Conservation (phyloP, 2,797 vertebrate species). For the Channallabes apus region DNA sequence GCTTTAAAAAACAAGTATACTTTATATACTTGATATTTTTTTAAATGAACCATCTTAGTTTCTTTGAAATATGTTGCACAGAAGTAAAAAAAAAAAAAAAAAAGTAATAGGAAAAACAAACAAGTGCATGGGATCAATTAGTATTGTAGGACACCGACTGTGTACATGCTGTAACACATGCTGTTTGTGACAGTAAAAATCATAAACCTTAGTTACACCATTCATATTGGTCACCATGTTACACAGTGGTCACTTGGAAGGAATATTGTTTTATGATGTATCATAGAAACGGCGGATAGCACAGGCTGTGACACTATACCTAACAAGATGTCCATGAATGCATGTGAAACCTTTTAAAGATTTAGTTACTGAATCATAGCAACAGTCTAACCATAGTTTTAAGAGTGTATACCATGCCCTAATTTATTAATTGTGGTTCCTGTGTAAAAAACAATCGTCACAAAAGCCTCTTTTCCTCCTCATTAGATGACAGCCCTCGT, state of each 20-base stretch:
- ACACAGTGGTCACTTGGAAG: neutral
- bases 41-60: neutral
- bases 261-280: neutral
- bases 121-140: neutral
- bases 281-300: neutral
- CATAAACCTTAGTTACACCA: neutral
- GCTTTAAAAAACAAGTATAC: neutral
- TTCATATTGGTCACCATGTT: neutral
- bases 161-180: neutral
- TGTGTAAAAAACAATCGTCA: neutral
- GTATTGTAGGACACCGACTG: neutral
- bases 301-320: neutral
- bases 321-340: neutral
- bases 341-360: neutral
- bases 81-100: neutral
- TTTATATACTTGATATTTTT: neutral
- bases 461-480: constrained; percentile 18
- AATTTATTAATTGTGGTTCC: neutral
- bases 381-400: neutral
- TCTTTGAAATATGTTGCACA: neutral
- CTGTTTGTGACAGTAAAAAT: neutral
- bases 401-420: neutral
- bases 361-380: neutral
- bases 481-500: constrained; percentile 67
- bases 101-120: too few species aligned